phyloP scores from a whole-genome alignment of 2,888 invertebrate species.

The Spatulosminthurus flaviceps region DNA sequence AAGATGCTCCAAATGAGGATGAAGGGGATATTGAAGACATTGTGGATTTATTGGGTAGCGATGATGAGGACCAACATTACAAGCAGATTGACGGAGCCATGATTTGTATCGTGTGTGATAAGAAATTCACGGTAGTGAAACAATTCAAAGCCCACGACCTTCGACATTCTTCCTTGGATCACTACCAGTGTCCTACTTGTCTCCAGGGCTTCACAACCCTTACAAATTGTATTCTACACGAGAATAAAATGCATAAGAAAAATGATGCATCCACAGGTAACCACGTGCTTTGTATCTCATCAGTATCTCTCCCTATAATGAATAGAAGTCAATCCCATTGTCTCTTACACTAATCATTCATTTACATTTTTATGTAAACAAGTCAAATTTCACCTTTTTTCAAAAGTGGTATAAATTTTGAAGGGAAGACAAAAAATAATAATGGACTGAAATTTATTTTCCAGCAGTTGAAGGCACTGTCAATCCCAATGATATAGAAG shows the following conservation, averaged over 20 bases:
- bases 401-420: too few species aligned
- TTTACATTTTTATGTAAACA: too few species aligned
- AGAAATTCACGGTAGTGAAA: background rate
- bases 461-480: background rate
- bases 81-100: background rate
- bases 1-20: too few species aligned
- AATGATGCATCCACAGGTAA: background rate
- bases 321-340: too few species aligned
- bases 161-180: conserved; percentile 11
- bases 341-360: too few species aligned
- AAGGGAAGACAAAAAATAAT: too few species aligned
- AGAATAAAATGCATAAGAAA: background rate
- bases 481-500: background rate
- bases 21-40: background rate
- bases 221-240: background rate
- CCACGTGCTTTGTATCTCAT: background rate
- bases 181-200: conserved; percentile 16
- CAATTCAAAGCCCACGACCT: conserved; percentile 7
- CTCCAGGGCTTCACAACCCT: conserved; percentile 1
- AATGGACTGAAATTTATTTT: too few species aligned
- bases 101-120: conserved; percentile 15
- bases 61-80: conserved; percentile 2
- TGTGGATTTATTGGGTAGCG: conserved; percentile 2
- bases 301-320: too few species aligned
- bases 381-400: too few species aligned